phyloP scores from a whole-genome alignment of 2,888 invertebrate species.

The Lypha dubia region DNA sequence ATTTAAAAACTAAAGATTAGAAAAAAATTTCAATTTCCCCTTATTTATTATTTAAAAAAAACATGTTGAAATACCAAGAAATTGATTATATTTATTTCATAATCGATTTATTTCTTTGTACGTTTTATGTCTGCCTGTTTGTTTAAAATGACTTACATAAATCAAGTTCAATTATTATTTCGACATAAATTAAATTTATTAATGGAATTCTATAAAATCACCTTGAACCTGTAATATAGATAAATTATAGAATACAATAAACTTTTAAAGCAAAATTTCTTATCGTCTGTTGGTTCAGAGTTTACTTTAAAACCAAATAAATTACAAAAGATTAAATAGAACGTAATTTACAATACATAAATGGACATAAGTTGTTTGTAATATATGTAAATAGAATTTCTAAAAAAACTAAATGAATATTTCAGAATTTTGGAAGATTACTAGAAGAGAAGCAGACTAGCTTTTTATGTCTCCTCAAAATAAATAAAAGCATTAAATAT shows the following conservation, averaged over 20 bases:
- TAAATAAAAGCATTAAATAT: not conserved
- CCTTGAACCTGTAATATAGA: conserved; percentile 24
- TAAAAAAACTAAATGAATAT: too few species aligned
- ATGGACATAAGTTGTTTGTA: too few species aligned
- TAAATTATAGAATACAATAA: not conserved
- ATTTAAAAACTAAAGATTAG: not conserved
- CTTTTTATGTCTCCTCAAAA: not conserved
- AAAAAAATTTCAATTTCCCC: not conserved
- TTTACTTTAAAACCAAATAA: conserved; percentile 9
- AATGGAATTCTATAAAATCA: not conserved
- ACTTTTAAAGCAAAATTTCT: conserved; percentile 6
- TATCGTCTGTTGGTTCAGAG: conserved; percentile 3
- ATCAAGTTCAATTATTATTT: conserved; percentile 57
- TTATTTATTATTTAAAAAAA: conserved; percentile 11
- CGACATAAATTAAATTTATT: not conserved
- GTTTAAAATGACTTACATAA: conserved; percentile 13
- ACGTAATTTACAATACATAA: not conserved
- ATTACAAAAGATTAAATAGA: conserved; percentile 13
- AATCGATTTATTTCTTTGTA: not conserved
- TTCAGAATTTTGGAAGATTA: too few species aligned
- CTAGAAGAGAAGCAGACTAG: too few species aligned
- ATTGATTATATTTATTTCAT: conserved; percentile 47
- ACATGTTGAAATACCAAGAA: conserved; percentile 6
- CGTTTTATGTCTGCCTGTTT: not conserved
- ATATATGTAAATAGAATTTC: too few species aligned